phyloP scores from a whole-genome alignment of 2,113 vertebrate genomes.

The Lycocorax pyrrhopterus region DNA sequence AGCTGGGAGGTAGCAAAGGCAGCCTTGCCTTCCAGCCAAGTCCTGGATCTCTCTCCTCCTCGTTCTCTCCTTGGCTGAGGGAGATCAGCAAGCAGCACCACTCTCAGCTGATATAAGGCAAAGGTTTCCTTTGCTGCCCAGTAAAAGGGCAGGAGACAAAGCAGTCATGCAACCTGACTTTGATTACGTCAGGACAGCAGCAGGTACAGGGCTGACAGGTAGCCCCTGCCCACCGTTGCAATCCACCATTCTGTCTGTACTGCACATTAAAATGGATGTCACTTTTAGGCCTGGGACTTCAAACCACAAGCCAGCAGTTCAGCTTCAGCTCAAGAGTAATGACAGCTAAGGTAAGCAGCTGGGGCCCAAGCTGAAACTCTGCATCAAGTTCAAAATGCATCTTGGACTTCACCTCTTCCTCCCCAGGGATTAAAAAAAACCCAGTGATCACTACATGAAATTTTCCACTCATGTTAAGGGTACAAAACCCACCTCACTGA shows the following conservation, averaged over 20 bases:
- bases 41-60: not conserved
- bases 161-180: not conserved
- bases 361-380: not conserved
- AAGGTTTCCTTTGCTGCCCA: not conserved
- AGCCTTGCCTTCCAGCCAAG: not conserved
- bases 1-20: not conserved
- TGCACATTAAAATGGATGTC: not conserved
- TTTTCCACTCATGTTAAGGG: not conserved
- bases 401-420: not conserved
- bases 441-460: not conserved
- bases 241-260: not conserved
- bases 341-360: not conserved
- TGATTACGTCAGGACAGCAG: not conserved
- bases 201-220: not conserved
- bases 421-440: accelerated
- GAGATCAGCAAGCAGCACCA: not conserved
- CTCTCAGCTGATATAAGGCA: not conserved
- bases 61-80: not conserved
- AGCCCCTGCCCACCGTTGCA: not conserved
- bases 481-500: not conserved
- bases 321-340: not conserved
- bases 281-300: not conserved
- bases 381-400: not conserved
- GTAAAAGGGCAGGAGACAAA: not conserved
- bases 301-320: not conserved